Percentiles rank a stretch among this genome's conserved stretches.
Conservation (phyloP, 2,797 vertebrate species). For the Pteropus rufus region DNA sequence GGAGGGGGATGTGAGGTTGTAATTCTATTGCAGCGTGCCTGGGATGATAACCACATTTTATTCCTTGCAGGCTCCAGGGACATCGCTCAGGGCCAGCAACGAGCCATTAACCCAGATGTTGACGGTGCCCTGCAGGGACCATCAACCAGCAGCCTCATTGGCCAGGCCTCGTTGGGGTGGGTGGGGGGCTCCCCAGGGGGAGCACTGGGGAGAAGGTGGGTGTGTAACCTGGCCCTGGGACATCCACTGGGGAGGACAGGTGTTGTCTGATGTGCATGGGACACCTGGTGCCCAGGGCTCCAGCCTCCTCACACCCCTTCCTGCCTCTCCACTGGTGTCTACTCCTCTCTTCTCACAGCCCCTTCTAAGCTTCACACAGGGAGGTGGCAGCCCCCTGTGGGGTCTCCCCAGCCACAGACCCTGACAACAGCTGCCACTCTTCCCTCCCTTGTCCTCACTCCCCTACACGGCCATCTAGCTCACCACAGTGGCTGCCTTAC, state of each 20-base stretch:
- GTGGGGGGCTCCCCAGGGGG: not conserved
- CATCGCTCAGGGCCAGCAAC: not conserved
- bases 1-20: not conserved
- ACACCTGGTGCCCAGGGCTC: not conserved
- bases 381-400: not conserved
- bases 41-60: conserved; percentile 51
- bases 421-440: not conserved
- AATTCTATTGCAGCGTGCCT: conserved; percentile 48
- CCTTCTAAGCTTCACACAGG: not conserved
- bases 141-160: not conserved
- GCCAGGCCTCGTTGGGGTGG: not conserved
- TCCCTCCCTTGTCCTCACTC: not conserved
- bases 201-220: not conserved
- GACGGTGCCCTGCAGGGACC: not conserved
- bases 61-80: not conserved
- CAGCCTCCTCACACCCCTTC: not conserved
- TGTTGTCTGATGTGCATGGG: not conserved
- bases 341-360: not conserved
- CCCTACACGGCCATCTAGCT: not conserved
- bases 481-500: not conserved
- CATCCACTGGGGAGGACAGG: not conserved
- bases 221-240: not conserved
- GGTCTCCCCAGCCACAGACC: not conserved
- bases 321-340: not conserved
- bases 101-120: not conserved